phyloP scores from a whole-genome alignment of 37 sponge, comb jelly and placozoan genomes.

The Petrosia ficiformis region DNA sequence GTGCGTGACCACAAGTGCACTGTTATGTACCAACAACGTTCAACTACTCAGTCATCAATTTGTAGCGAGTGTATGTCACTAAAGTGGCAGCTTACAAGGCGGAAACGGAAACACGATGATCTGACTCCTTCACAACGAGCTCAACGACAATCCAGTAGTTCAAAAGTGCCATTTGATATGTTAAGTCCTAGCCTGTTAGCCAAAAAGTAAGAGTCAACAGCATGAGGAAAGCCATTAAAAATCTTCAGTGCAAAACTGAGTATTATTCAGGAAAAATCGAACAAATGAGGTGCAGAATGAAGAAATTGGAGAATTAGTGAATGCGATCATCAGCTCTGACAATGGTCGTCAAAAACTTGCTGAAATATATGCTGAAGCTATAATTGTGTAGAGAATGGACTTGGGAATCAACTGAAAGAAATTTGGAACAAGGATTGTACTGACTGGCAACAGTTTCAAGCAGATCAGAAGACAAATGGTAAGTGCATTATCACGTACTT shows the following conservation, averaged over 20 bases:
- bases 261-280: slow-evolving; percentile 2
- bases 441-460: background rate
- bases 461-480: slow-evolving; percentile 21
- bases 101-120: background rate
- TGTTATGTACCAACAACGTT: background rate
- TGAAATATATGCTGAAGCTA: background rate
- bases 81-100: background rate
- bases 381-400: background rate
- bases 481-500: background rate
- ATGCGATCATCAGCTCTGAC: background rate
- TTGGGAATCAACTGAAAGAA: background rate
- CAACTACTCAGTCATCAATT: background rate
- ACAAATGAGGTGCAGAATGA: slow-evolving; percentile 7
- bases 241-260: background rate
- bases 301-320: background rate
- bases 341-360: background rate
- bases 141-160: background rate
- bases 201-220: background rate
- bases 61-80: background rate
- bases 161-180: background rate
- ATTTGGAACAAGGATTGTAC: slow-evolving; percentile 6
- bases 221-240: background rate
- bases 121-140: background rate
- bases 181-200: slow-evolving; percentile 7
- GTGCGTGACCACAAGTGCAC: background rate